Evolutionary conservation across 2,888 invertebrate genomes (phyloP).

Genomic region (Rotaria sp.): DNA sequence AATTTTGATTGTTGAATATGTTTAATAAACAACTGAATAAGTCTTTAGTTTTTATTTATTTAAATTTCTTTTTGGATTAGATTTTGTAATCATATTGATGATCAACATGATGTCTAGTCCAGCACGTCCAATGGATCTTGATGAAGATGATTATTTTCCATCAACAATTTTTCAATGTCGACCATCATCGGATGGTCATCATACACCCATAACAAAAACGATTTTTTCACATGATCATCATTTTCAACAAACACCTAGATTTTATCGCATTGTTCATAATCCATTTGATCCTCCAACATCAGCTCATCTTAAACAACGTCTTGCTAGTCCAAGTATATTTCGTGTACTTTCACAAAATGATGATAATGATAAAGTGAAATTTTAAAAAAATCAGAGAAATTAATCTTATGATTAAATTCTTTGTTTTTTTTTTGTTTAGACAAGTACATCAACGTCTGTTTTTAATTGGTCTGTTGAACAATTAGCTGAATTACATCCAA

Average conservation of each 20-base stretch:
- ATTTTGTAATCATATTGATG: neutral
- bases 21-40: too few relatives aligned
- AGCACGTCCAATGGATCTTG: conserved; percentile 8
- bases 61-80: too few relatives aligned
- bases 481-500: neutral
- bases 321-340: conserved; percentile 22
- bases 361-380: neutral
- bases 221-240: neutral
- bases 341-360: neutral
- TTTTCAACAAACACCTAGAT: neutral
- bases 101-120: neutral
- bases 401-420: neutral
- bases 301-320: conserved; percentile 17
- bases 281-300: conserved; percentile 27
- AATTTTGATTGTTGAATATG: too few relatives aligned
- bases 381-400: too few relatives aligned
- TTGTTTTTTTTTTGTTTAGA: neutral
- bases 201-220: neutral
- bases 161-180: neutral
- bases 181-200: neutral
- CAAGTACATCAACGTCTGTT: neutral
- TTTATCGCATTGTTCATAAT: conserved; percentile 1
- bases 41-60: too few relatives aligned
- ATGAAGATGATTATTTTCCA: neutral
- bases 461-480: neutral